These are phyloP conservation scores for Noturus placidus DNA, from an alignment of 2,113 vertebrate genomes.

Conservation along the genomic window DNA sequence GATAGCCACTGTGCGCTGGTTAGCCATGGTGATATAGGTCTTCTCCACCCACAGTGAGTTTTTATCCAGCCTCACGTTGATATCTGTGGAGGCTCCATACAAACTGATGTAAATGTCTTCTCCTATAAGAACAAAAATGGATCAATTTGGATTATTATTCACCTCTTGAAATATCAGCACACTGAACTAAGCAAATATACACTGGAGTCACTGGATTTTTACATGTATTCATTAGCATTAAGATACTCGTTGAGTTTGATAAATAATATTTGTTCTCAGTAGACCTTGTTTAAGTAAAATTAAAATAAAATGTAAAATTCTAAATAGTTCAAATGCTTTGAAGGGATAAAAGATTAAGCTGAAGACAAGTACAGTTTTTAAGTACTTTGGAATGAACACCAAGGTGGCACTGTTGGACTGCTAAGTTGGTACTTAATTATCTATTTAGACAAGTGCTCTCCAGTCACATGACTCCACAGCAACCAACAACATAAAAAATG, in stretches of 20 bases:
- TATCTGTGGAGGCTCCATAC: slow-evolving; percentile 75
- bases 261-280: slow-evolving; percentile 9
- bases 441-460: slow-evolving; percentile 28
- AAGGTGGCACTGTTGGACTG: slow-evolving; percentile 42
- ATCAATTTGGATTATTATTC: neutral
- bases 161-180: neutral
- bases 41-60: slow-evolving; percentile 71
- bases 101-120: slow-evolving; percentile 75
- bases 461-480: slow-evolving; percentile 34
- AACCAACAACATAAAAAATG: slow-evolving; percentile 28
- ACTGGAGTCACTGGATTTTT: neutral
- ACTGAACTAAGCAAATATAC: neutral
- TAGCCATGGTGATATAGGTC: slow-evolving; percentile 76
- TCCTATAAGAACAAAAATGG: slow-evolving; percentile 67
- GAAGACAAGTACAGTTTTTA: neutral
- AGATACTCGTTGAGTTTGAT: neutral
- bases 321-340: neutral
- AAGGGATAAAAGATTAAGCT: neutral
- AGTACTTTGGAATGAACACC: neutral
- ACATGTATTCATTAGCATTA: neutral
- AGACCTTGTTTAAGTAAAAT: neutral
- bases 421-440: slow-evolving; percentile 20
- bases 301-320: neutral
- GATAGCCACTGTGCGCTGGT: slow-evolving; percentile 67
- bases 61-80: slow-evolving; percentile 75